phyloP scores from a whole-genome alignment of 1,140 invertebrate species.

The Vollenhovia emeryi region DNA sequence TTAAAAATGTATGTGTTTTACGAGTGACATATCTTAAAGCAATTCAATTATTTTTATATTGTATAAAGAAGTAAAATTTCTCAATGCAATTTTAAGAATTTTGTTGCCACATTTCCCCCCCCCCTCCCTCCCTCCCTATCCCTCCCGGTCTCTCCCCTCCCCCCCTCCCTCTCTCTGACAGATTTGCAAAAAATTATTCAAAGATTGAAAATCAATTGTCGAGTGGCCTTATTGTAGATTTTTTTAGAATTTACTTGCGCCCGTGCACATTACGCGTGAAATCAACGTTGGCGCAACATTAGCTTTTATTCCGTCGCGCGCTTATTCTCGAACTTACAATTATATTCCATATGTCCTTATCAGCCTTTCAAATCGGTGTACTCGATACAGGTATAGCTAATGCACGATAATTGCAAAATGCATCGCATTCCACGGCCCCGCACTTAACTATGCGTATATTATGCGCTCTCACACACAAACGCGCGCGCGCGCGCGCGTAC shows the following conservation, averaged over 20 bases:
- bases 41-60: background rate
- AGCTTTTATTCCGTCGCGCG: slow-evolving; percentile 69
- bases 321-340: slow-evolving; percentile 82
- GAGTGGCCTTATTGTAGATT: slow-evolving; percentile 14
- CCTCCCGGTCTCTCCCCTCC: background rate
- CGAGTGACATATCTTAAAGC: background rate
- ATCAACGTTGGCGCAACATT: slow-evolving; percentile 71
- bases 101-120: no score
- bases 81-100: background rate
- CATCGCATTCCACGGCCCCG: slow-evolving; percentile 71
- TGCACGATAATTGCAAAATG: slow-evolving; percentile 82
- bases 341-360: slow-evolving; percentile 82
- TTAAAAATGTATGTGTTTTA: background rate
- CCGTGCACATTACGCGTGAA: slow-evolving; percentile 42
- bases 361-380: slow-evolving; percentile 82
- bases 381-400: slow-evolving; percentile 70
- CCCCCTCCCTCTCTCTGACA: background rate
- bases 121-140: background rate
- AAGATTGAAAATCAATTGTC: slow-evolving; percentile 21
- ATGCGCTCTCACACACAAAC: background rate
- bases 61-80: background rate
- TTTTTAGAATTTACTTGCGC: slow-evolving; percentile 11
- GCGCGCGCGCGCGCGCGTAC: background rate
- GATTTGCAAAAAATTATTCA: background rate
- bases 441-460: slow-evolving; percentile 10